Conservation (phyloP, 2,113 vertebrate species). For the Benitochromis conjunctus region DNA sequence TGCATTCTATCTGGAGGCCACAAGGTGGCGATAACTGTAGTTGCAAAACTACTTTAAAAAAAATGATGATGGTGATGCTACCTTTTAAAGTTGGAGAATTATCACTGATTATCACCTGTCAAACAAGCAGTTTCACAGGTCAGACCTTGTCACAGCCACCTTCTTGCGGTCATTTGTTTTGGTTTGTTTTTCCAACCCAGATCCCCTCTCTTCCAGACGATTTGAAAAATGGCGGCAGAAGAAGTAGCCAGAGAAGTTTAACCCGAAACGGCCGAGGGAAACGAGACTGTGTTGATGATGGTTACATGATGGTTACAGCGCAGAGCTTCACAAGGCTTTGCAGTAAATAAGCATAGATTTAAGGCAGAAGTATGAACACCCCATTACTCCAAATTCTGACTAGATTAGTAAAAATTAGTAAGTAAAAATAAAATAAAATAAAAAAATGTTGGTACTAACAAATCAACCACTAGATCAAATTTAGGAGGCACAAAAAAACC, state of each 20-base stretch:
- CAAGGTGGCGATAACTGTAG: neutral
- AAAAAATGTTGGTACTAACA: neutral
- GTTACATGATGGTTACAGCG: neutral
- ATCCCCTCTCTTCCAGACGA: neutral
- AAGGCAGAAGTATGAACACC: neutral
- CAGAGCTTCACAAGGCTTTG: neutral
- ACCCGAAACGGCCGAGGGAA: neutral
- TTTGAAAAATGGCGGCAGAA: neutral
- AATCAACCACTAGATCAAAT: neutral
- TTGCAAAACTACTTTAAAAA: neutral
- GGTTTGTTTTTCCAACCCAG: neutral
- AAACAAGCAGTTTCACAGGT: neutral
- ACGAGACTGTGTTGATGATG: fast-evolving
- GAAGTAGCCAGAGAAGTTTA: neutral
- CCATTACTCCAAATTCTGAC: neutral
- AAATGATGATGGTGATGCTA: no score
- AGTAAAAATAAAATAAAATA: neutral
- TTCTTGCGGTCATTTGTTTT: neutral
- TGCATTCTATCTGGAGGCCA: neutral
- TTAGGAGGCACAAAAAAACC: neutral
- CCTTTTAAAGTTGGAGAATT: no score
- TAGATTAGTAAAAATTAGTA: neutral
- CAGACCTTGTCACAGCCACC: neutral
- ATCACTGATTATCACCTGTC: no score
- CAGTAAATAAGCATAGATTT: neutral